Percentiles rank a stretch among this genome's conserved stretches.
These are phyloP conservation scores for Ophioninae sp. DNA, from an alignment of 2,888 invertebrate species.

Conservation along the genomic window DNA sequence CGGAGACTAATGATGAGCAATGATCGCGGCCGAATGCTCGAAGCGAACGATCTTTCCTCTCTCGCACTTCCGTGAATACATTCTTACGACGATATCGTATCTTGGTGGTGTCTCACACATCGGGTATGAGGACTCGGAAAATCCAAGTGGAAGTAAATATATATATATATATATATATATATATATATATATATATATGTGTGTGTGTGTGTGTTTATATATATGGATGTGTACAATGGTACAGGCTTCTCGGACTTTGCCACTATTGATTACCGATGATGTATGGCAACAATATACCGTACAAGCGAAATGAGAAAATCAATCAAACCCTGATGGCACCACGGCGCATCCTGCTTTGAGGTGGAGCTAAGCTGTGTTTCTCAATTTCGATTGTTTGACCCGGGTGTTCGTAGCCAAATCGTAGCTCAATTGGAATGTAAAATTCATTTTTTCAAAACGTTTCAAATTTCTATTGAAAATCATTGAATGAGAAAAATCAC, in stretches of 20 bases:
- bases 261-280: conserved; percentile 66
- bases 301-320: conserved; percentile 62
- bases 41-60: conserved; percentile 36
- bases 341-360: conserved; percentile 26
- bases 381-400: conserved; percentile 13
- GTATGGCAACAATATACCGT: conserved; percentile 62
- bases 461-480: not conserved
- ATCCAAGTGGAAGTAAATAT: conserved; percentile 50
- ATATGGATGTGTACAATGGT: not conserved
- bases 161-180: not conserved
- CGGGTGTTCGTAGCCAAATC: not conserved
- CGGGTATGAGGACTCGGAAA: conserved; percentile 35
- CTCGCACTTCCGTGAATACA: conserved; percentile 49
- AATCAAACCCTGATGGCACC: conserved; percentile 54
- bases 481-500: not conserved
- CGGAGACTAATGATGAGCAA: conserved; percentile 66
- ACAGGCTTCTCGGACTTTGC: conserved; percentile 64
- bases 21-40: conserved; percentile 61
- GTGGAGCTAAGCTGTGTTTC: conserved; percentile 23
- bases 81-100: not conserved
- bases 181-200: not conserved
- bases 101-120: conserved; percentile 26
- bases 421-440: not conserved
- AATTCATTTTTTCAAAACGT: not conserved
- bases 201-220: not conserved